These are phyloP conservation scores for Ephialtes manifestator DNA, from an alignment of 2,888 invertebrate species.

Conservation along the genomic window DNA sequence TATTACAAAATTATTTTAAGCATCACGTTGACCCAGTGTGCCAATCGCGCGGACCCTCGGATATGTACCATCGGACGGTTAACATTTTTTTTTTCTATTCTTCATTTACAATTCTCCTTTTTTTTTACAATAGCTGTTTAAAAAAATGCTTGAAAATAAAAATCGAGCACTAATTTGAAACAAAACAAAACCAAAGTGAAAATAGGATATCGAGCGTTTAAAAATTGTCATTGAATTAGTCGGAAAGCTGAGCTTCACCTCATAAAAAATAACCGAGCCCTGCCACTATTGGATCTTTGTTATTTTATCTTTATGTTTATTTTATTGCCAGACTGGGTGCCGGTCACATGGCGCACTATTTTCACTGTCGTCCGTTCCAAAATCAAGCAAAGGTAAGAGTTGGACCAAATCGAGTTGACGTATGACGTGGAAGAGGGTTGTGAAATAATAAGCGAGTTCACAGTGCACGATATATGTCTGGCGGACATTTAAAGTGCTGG, in stretches of 20 bases:
- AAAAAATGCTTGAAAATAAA: too few species aligned
- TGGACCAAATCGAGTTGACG: constrained; percentile 61
- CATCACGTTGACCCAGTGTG: too few species aligned
- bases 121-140: too few species aligned
- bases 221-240: background rate
- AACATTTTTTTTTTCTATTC: too few species aligned
- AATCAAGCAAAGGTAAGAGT: constrained; percentile 42
- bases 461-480: constrained; percentile 70
- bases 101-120: too few species aligned
- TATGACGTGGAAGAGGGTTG: constrained; percentile 70
- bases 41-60: too few species aligned
- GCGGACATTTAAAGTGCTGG: constrained; percentile 83
- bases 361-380: constrained; percentile 35
- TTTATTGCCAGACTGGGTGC: background rate
- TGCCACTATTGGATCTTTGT: background rate
- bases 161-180: too few species aligned
- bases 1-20: too few species aligned
- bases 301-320: constrained; percentile 8
- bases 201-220: too few species aligned
- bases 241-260: background rate
- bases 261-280: background rate
- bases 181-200: too few species aligned
- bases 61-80: too few species aligned
- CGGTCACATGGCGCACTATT: background rate
- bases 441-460: constrained; percentile 80